These are phyloP conservation scores for Lepisosteus oculatus DNA, from an alignment of 2,113 vertebrate genomes.

Conservation along the genomic window DNA sequence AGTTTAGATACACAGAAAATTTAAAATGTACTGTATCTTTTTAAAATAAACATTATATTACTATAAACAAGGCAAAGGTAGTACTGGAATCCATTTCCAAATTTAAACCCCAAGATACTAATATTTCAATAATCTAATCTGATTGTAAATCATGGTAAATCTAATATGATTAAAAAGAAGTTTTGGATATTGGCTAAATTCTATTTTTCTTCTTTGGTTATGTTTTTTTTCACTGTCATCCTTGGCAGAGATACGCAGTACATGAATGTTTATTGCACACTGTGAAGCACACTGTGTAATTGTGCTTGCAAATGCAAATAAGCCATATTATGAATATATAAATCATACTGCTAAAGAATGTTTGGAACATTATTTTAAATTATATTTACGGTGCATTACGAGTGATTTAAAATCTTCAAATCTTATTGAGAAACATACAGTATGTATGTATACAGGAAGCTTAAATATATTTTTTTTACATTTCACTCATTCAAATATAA, in stretches of 20 bases:
- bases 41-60: too few species aligned
- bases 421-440: conserved; percentile 13
- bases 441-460: not conserved
- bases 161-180: not conserved
- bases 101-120: too few species aligned
- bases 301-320: conserved; percentile 26
- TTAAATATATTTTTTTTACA: not conserved
- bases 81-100: too few species aligned
- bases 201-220: conserved; percentile 20
- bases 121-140: not conserved
- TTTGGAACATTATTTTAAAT: not conserved
- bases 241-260: conserved; percentile 10
- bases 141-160: conserved; percentile 14
- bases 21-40: too few species aligned
- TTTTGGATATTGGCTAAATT: not conserved
- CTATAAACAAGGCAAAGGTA: too few species aligned
- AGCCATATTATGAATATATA: not conserved
- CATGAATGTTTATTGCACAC: conserved; percentile 7
- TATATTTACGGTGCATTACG: conserved; percentile 3
- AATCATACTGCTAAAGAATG: conserved; percentile 1
- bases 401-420: not conserved
- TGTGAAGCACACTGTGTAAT: conserved; percentile 12
- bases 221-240: conserved; percentile 8
- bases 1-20: too few species aligned
- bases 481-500: conserved; percentile 25